Conservation (phyloP, 2,888 invertebrate species). For the Octodonta nipae region DNA sequence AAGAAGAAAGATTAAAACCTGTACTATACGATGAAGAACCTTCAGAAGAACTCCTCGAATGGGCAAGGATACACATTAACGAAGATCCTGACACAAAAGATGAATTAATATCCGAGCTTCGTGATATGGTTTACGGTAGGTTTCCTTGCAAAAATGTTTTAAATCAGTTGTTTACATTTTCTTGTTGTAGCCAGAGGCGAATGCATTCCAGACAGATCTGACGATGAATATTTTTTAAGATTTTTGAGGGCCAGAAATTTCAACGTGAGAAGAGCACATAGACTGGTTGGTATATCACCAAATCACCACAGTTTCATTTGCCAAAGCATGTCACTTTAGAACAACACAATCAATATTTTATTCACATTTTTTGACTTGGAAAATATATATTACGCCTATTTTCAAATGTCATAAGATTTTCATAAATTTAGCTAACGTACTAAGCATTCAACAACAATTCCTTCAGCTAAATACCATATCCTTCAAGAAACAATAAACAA, state of each 20-base stretch:
- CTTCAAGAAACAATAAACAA: no score
- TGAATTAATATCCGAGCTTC: slow-evolving; percentile 54
- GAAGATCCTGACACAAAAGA: slow-evolving; percentile 58
- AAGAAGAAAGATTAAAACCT: slow-evolving; percentile 38
- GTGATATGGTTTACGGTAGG: slow-evolving; percentile 61
- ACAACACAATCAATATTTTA: no score
- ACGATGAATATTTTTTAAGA: slow-evolving; percentile 58
- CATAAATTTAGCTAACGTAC: no score
- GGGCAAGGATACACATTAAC: slow-evolving; percentile 52
- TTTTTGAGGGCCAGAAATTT: slow-evolving; percentile 65
- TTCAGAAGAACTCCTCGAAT: slow-evolving; percentile 50
- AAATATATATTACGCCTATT: no score
- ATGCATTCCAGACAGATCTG: slow-evolving; percentile 59
- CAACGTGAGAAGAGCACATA: slow-evolving; percentile 55
- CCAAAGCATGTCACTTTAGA: no score
- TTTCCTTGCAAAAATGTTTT: neutral
- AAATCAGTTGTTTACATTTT: neutral
- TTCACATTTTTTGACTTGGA: no score
- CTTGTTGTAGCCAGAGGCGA: slow-evolving; percentile 53
- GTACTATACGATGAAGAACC: slow-evolving; percentile 50
- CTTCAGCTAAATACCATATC: no score
- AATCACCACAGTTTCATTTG: no score
- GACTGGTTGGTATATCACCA: slow-evolving; percentile 53
- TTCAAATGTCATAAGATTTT: no score
- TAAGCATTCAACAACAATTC: no score